Evolutionary conservation across 2,797 vertebrate genomes (phyloP).

Genomic region (Sebastes itinus): DNA sequence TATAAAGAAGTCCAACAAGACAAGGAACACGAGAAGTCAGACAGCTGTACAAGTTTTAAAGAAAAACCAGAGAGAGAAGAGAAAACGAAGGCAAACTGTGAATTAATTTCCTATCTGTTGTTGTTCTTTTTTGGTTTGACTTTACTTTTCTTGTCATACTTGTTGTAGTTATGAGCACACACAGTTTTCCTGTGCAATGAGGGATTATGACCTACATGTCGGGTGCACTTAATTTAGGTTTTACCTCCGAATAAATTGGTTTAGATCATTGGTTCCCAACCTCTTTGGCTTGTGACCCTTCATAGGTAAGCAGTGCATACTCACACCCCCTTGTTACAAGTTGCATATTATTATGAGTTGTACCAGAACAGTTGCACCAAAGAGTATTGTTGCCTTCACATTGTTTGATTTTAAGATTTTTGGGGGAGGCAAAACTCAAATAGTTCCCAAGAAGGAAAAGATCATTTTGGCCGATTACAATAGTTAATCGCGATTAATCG

Average conservation of each 20-base stretch:
- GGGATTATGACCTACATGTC: not conserved
- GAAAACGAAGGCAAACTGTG: not conserved
- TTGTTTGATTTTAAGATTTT: not conserved
- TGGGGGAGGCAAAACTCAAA: not conserved
- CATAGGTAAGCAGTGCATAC: not conserved
- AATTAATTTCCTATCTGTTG: not conserved
- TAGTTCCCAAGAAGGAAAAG: not conserved
- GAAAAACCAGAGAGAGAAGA: not conserved
- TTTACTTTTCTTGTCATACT: not conserved
- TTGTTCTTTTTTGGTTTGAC: too few species aligned
- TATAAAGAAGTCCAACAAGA: not conserved
- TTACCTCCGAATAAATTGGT: not conserved
- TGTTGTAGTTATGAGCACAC: not conserved
- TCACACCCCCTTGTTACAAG: not conserved
- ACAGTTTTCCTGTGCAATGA: not conserved
- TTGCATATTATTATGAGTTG: not conserved
- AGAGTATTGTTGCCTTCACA: not conserved
- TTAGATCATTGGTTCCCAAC: not conserved
- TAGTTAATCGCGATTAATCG: too few species aligned
- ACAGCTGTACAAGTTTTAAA: not conserved
- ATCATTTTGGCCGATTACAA: too few species aligned
- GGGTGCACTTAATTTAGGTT: not conserved
- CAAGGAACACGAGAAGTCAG: not conserved
- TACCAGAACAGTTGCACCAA: not conserved
- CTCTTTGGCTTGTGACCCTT: not conserved